Evolutionary conservation across 2,113 vertebrate genomes (phyloP).

Genomic region (Trematomus loennbergii): DNA sequence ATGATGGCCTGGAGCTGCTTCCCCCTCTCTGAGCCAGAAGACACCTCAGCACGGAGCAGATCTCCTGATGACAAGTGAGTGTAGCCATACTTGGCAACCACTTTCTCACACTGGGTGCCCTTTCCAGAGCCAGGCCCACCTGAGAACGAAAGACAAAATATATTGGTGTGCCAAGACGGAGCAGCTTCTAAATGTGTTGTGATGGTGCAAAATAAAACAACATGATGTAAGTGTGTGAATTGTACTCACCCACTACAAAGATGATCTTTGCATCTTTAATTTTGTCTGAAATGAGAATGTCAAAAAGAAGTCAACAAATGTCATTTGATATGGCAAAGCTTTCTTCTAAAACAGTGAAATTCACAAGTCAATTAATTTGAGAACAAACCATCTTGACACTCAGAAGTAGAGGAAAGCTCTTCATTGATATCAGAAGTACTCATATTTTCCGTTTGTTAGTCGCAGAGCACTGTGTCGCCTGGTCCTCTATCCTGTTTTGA

Average conservation of each 20-base stretch:
- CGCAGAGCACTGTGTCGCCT: not conserved
- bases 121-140: slow-evolving; percentile 98
- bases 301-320: not conserved
- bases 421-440: not conserved
- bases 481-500: not conserved
- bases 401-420: too few relatives aligned
- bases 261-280: slow-evolving; percentile 96
- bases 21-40: slow-evolving; percentile 92
- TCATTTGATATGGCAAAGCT: not conserved
- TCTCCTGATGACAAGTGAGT: slow-evolving; percentile 98
- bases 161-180: not conserved
- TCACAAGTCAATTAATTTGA: not conserved
- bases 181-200: not conserved
- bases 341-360: not conserved
- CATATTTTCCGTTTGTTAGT: slow-evolving; percentile 39
- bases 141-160: slow-evolving; percentile 44
- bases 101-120: slow-evolving; percentile 97
- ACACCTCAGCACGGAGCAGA: slow-evolving; percentile 93
- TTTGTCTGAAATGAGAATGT: slow-evolving; percentile 86
- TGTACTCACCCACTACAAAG: slow-evolving; percentile 98
- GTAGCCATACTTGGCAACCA: slow-evolving; percentile 95
- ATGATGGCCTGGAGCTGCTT: slow-evolving; percentile 95
- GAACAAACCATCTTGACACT: slow-evolving; percentile 46
- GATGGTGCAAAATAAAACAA: not conserved
- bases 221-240: too few relatives aligned